Evolutionary conservation across 2,113 vertebrate genomes (phyloP).

Genomic region (Colaptes auratus): DNA sequence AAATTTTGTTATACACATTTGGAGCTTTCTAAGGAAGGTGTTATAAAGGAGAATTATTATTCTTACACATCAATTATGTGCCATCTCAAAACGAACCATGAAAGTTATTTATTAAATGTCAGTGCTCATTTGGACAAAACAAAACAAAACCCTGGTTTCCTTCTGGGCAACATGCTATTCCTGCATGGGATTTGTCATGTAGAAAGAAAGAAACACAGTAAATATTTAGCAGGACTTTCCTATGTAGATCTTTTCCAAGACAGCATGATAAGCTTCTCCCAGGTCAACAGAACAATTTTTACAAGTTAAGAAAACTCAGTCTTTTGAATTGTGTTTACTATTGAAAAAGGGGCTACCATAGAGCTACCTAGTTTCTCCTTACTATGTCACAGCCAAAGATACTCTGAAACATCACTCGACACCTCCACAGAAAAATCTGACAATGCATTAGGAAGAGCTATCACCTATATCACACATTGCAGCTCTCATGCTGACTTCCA

Average conservation of each 20-base stretch:
- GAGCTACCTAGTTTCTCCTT: neutral
- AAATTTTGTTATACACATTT: neutral
- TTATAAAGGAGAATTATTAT: neutral
- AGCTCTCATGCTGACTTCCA: neutral
- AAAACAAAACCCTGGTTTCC: neutral
- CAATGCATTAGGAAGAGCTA: neutral
- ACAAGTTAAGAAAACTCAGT: neutral
- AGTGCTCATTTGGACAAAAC: neutral
- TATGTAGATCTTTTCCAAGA: neutral
- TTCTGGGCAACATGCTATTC: neutral
- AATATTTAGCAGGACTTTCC: neutral
- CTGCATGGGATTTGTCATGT: neutral
- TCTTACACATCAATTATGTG: neutral
- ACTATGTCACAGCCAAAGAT: neutral
- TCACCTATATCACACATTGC: neutral
- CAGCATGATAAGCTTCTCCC: neutral
- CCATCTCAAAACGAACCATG: neutral
- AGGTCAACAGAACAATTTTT: neutral
- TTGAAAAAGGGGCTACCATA: neutral
- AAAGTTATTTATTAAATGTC: conserved; percentile 7
- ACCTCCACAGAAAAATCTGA: neutral
- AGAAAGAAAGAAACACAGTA: neutral
- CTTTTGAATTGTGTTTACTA: neutral
- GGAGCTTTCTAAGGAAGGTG: neutral
- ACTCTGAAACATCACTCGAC: neutral